Base-by-base conservation (phyloP, 2,888 invertebrate species). In the Azorinus chamasolen region DNA sequence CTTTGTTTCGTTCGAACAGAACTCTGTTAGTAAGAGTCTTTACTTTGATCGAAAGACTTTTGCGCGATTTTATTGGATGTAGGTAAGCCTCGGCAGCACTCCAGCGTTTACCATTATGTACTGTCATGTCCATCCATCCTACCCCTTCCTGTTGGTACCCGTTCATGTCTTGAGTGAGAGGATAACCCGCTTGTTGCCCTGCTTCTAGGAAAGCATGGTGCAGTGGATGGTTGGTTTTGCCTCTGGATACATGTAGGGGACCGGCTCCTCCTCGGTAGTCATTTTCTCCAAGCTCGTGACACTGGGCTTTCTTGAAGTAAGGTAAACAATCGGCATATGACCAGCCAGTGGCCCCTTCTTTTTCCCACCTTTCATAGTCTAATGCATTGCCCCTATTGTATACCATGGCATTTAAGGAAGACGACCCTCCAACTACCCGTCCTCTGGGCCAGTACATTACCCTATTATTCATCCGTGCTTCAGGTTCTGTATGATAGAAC, bases 281-380 rank as follows among this genome's bases (percentile, higher is more conserved):
- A 78, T 94, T 90, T 25, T 90, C 91, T 39, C 93, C 93, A 5
- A 90, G 86, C 25, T 94, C 91, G 78, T 94, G 94, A 79, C 94
- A 89, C 76, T 94, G 93, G 2, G 93, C 85, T 81, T 93, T 95
- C 22, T 94, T 92, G 91, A 97, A 95, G 91, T 96, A 96, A 0
- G 95, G 95, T 58, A 95, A 94, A 73, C 97, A 93, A 32, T 95
- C 95, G 1, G 95, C 94, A 90, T 95, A 95, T 0, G 95, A 94
- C 97, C 97, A 97, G 0, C 95, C 95, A 0, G 96, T 94, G 88
- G 98, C 98, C 0, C 98, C 97, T 79, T 96, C 93, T 0, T 95
- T 94, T 87, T 97, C 97, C 97, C 97, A 97, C 24, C 94, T 91
- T 55, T 96, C 95, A 89, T 95, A 97, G 92, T 97, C 97, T 12